These are phyloP conservation scores for Phenacoccus solenopsis DNA, from an alignment of 1,140 invertebrate genomes.

Conservation along the genomic window DNA sequence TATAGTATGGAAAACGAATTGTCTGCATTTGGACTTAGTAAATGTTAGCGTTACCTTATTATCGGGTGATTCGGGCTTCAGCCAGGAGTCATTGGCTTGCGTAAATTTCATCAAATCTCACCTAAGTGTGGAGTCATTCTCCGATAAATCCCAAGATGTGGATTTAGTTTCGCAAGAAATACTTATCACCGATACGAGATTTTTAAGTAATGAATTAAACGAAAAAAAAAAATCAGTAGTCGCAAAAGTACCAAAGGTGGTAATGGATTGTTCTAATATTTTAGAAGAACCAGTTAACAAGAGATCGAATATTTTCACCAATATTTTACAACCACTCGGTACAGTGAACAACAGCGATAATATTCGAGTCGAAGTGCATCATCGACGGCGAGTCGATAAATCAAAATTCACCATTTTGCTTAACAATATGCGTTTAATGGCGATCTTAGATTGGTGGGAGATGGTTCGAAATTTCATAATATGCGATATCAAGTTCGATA, in stretches of 20 bases:
- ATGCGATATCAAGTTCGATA: slow-evolving; percentile 22
- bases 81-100: slow-evolving; percentile 56
- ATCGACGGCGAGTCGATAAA: slow-evolving; percentile 50
- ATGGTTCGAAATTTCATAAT: slow-evolving; percentile 67
- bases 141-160: slow-evolving; percentile 78
- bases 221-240: too few relatives aligned
- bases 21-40: slow-evolving; percentile 70
- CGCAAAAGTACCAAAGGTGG: background rate
- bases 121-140: slow-evolving; percentile 68
- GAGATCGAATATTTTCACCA: slow-evolving; percentile 73
- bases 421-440: slow-evolving; percentile 91
- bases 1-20: slow-evolving; percentile 57
- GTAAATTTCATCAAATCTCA: slow-evolving; percentile 86
- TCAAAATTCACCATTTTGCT: slow-evolving; percentile 78
- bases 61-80: slow-evolving; percentile 37
- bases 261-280: too few relatives aligned
- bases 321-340: slow-evolving; percentile 67
- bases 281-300: slow-evolving; percentile 50
- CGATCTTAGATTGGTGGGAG: slow-evolving; percentile 88
- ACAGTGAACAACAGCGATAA: slow-evolving; percentile 20
- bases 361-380: slow-evolving; percentile 77
- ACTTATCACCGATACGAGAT: slow-evolving; percentile 68
- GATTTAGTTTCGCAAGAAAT: slow-evolving; percentile 90
- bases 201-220: slow-evolving; percentile 32
- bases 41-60: slow-evolving; percentile 67